A percentile compares a stretch with the other conserved stretches of the same genome.
Conservation (phyloP, 2,113 vertebrate species). For the Zapus hudsonius region DNA sequence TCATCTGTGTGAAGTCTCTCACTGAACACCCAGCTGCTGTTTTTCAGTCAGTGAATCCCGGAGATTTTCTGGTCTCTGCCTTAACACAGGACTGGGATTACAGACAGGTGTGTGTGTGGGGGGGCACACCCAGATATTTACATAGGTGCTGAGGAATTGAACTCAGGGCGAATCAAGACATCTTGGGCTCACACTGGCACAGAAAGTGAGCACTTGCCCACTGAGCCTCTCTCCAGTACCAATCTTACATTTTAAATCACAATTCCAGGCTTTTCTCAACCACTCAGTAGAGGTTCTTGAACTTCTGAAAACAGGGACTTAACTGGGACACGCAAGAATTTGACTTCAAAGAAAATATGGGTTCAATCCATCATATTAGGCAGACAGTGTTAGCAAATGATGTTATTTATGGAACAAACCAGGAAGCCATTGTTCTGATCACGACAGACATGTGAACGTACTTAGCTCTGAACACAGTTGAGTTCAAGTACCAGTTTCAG, state of each 20-base stretch:
- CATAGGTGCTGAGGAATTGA: too few relatives aligned
- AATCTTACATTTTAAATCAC: slow-evolving; percentile 12
- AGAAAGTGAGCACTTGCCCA: too few relatives aligned
- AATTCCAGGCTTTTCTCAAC: not conserved
- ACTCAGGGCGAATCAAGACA: too few relatives aligned
- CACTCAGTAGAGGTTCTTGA: not conserved
- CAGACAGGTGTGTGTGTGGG: too few relatives aligned
- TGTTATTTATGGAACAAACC: not conserved
- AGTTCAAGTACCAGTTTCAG: not conserved
- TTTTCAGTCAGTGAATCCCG: too few relatives aligned
- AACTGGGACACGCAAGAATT: not conserved
- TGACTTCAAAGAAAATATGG: slow-evolving; percentile 29
- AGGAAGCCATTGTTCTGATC: not conserved
- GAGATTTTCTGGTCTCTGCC: not conserved
- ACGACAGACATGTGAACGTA: not conserved
- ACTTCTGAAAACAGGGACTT: not conserved
- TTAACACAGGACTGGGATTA: not conserved
- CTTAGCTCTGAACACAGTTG: not conserved
- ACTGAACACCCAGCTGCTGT: too few relatives aligned
- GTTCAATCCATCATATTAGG: not conserved
- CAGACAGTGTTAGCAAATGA: not conserved
- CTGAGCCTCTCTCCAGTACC: too few relatives aligned
- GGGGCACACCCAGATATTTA: too few relatives aligned
- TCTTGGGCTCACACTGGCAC: too few relatives aligned
- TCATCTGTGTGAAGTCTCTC: too few relatives aligned